Conservation (phyloP, 2,113 vertebrate species). For the Python bivittatus region DNA sequence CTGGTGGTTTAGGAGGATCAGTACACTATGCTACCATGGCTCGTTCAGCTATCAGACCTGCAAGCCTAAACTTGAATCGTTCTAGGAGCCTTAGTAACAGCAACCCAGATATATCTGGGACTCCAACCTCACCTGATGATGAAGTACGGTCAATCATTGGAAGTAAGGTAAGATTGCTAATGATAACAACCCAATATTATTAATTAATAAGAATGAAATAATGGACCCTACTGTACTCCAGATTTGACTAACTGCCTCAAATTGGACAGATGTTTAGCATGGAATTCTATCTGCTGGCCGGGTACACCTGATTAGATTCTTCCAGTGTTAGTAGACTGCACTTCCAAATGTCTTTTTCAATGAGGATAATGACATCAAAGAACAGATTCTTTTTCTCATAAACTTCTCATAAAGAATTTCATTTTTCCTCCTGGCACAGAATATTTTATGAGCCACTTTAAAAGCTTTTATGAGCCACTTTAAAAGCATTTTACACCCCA, state of each 20-base stretch:
- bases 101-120: constrained; percentile 97
- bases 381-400: not conserved
- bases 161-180: constrained; percentile 83
- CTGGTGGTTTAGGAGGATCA: constrained; percentile 90
- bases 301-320: not conserved
- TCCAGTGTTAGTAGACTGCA: not conserved
- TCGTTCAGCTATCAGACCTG: constrained; percentile 90
- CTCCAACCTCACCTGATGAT: constrained; percentile 94
- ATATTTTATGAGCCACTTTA: constrained; percentile 41
- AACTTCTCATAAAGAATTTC: not conserved
- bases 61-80: constrained; percentile 94
- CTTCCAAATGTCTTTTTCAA: not conserved
- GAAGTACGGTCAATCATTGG: constrained; percentile 97
- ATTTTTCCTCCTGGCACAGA: constrained; percentile 10
- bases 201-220: not conserved
- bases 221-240: not conserved
- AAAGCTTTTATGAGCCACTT: constrained; percentile 37
- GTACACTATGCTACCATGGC: constrained; percentile 99
- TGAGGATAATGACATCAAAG: not conserved
- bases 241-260: not conserved
- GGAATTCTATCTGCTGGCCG: not conserved
- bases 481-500: not conserved
- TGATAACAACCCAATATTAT: not conserved
- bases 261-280: not conserved
- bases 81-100: constrained; percentile 98